phyloP scores from a whole-genome alignment of 2,888 invertebrate species.

The Tenthredo notha region DNA sequence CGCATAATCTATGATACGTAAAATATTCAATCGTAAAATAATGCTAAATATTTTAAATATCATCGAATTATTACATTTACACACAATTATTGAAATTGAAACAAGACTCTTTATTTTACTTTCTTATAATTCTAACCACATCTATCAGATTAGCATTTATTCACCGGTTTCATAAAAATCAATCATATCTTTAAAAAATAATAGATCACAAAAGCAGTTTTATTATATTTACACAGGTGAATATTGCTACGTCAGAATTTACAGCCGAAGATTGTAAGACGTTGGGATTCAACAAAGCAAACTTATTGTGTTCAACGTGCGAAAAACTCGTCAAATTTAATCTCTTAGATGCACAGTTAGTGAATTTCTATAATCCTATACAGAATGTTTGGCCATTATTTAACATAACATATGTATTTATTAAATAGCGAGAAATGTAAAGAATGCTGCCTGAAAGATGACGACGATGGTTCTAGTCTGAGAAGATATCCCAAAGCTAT shows the following conservation, averaged over 20 bases:
- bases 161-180: not conserved
- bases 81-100: not conserved
- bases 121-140: not conserved
- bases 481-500: constrained; percentile 94
- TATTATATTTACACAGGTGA: constrained; percentile 59
- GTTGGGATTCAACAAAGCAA: constrained; percentile 92
- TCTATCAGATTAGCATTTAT: not conserved
- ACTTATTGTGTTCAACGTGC: constrained; percentile 93
- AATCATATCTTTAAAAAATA: too few species aligned
- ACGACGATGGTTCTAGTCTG: constrained; percentile 80
- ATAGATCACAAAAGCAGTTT: not conserved
- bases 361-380: constrained; percentile 48
- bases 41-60: not conserved
- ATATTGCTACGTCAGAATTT: constrained; percentile 80
- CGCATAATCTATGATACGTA: not conserved
- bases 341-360: constrained; percentile 83
- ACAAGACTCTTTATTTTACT: not conserved
- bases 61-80: not conserved
- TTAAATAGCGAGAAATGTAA: constrained; percentile 85
- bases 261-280: constrained; percentile 91
- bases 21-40: not conserved
- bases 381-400: not conserved
- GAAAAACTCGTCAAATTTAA: constrained; percentile 89
- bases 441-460: constrained; percentile 90
- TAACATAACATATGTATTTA: constrained; percentile 7